Base-by-base conservation (phyloP, 2,797 vertebrate species). In the Stomatorhinus walkeri region DNA sequence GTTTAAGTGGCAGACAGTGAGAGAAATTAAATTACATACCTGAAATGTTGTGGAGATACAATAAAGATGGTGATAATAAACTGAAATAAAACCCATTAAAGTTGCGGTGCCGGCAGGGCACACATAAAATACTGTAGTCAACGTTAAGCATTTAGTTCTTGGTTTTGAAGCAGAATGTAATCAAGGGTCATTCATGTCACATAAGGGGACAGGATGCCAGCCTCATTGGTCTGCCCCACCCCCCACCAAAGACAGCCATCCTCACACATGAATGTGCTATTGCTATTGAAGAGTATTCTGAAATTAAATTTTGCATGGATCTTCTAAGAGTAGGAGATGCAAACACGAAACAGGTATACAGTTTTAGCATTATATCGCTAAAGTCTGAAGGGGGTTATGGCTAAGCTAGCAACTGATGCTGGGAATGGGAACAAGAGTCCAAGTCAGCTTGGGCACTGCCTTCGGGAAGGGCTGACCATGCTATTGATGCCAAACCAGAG, bases 291-390 rank as follows among this genome's bases (percentile, higher is more conserved):
- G 10, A 10, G 84, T 89, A 92, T 91, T 89, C 92, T 90, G 91
- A 93, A 94, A 91, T 92, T 91, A 94, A 94, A 93, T 93, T 94
- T 91, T 93, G 32, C 90, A 88, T 91, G 93, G 93, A 94, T 93
- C 89, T 94, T 88, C 87, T 93, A 90, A 91, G 91, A 90, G 93
- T 90, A 92, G 87, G 88, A 93, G 91, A 94, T 91, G 91, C 92
- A 91, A 90, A 88, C 56, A 90, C 14, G 2, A 64, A 64, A 76
- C 32, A 40, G 1, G 14, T 76, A 76, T 16, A 76, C 68, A 6
- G 68, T 40, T 40, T 76, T 76, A 76, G 68, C 68, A 40, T 76
- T 40, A 76, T 36, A 40, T 12, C 5, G 5, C 68, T 79, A 8
- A 22, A 61, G 7, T 61, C n/a, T 88, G 54, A 88, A 88, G 32